Evolutionary conservation across 2,888 invertebrate species (phyloP).

Genomic region (Polyploca ridens): DNA sequence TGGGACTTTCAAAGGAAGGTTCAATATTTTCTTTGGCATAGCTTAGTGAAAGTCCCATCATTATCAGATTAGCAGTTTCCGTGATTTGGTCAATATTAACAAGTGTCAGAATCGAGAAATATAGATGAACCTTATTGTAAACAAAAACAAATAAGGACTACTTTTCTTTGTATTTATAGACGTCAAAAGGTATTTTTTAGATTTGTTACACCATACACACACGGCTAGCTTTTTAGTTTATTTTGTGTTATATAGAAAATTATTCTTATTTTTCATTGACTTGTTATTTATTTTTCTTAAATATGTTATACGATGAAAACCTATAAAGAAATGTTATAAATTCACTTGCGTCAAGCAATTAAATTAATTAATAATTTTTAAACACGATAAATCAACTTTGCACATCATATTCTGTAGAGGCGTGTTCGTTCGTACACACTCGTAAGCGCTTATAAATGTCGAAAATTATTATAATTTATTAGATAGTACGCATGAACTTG

Average conservation of each 20-base stretch:
- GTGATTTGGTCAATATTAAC: no score
- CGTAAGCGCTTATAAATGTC: constrained; percentile 9
- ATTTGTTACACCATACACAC: no score
- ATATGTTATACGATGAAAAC: background rate
- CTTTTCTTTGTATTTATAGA: no score
- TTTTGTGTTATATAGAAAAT: background rate
- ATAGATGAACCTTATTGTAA: no score
- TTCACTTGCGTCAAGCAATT: constrained; percentile 9
- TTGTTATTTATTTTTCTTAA: constrained; percentile 7
- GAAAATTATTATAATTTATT: constrained; percentile 10
- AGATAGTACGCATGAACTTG: constrained; percentile 12
- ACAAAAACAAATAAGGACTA: no score
- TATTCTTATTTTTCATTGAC: background rate
- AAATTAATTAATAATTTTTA: constrained; percentile 5
- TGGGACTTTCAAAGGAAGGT: no score
- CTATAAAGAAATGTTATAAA: background rate
- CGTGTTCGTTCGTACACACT: background rate
- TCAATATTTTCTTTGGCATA: no score
- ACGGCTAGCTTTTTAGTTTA: no score
- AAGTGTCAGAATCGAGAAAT: no score
- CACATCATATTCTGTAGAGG: background rate
- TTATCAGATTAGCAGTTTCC: no score
- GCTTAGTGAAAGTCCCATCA: no score
- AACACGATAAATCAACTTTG: constrained; percentile 7
- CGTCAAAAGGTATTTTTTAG: no score